phyloP scores from a whole-genome alignment of 92 coral and sea anemone genomes.

The Isaurus tuberculatus region DNA sequence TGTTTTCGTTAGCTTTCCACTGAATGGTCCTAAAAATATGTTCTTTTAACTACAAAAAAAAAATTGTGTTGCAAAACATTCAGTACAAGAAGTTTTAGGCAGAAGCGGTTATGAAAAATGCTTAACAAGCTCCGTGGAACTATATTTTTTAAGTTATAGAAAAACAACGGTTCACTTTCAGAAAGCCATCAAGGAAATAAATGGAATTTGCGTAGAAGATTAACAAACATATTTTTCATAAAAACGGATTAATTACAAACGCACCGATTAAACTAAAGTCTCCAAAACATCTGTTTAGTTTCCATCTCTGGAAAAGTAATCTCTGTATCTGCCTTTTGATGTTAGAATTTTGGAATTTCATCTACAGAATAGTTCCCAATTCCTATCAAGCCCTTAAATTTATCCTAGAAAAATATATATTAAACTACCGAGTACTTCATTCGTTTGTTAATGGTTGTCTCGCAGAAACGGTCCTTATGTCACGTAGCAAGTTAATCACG shows the following conservation, averaged over 20 bases:
- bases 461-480: background rate
- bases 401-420: constrained; percentile 7
- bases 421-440: background rate
- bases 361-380: background rate
- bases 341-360: background rate
- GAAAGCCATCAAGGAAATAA: background rate
- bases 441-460: background rate
- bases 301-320: no score
- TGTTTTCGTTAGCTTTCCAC: background rate
- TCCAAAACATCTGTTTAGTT: background rate
- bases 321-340: background rate
- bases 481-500: no score
- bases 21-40: background rate
- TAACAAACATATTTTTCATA: background rate
- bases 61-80: background rate
- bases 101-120: background rate
- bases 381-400: background rate
- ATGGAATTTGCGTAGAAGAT: background rate
- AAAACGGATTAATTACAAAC: background rate
- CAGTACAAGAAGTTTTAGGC: background rate
- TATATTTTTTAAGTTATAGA: background rate
- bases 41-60: background rate
- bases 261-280: background rate
- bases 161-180: background rate
- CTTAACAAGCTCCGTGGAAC: background rate